Evolutionary conservation across 2,888 invertebrate species (phyloP), one percentile per base, ranked within the genome.

Genomic region (Nymphalis polychloros): DNA sequence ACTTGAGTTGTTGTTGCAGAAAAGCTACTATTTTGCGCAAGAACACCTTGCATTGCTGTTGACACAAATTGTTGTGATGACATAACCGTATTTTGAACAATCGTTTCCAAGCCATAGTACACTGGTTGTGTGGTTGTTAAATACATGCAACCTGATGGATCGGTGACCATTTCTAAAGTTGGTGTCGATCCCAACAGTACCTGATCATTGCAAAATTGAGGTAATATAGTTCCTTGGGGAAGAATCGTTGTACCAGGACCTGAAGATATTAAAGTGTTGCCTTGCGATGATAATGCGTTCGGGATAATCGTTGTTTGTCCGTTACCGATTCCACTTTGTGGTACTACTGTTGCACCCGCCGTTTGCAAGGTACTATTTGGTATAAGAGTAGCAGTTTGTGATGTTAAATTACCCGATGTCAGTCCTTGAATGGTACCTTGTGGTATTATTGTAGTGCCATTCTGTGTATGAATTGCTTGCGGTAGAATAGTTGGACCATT

Each of bases 61-160:
- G 97, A 95, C 19, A 97, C 95, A 81, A 97, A 96, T 81, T 97
- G 97, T 81, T 96, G 96, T 27, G 97, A 97, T n/a, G 96, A 96
- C 97, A 97, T 97, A 0, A 97, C 96, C 6, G 97, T 97, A 79
- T 97, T 97, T 84, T 97, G 97, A 3, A 97, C 97, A 65, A 97
- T 97, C 0, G 97, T 97, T 88, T 97, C 97, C 73, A 97, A 91
- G 0, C 97, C 97, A 77, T 97, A 97, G 79, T 96, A 96, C 78
- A 97, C 95, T 6, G 96, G 96, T 77, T 96, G 96, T 19, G 95
- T 95, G 2, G 95, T 92, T 55, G 94, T 91, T 67, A 95, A 82
- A 79, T 94, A 93, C 87, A 94, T 94, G 72, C 93, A 93, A 7
- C 93, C 93, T 59, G 90, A 89, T 47, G 90, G 94, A 81, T 95